These are phyloP conservation scores for Microplitis manilae DNA, from an alignment of 2,888 invertebrate species.

Conservation along the genomic window DNA sequence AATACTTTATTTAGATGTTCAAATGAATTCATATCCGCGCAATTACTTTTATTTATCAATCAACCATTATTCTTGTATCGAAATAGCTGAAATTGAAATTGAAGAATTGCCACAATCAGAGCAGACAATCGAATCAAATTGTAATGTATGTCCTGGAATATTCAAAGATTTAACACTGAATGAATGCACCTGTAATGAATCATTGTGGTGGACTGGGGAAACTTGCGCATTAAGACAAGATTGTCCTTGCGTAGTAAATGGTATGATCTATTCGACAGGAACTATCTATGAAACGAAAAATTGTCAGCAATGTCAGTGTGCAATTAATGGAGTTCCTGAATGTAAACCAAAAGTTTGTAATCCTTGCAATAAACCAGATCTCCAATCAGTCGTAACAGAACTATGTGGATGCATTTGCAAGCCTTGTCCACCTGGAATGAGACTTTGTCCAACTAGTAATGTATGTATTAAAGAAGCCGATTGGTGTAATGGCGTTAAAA, in stretches of 20 bases:
- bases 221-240: constrained; percentile 80
- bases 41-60: constrained; percentile 28
- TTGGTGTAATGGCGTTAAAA: constrained; percentile 87
- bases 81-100: neutral
- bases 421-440: constrained; percentile 79
- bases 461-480: constrained; percentile 80
- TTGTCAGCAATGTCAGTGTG: constrained; percentile 86
- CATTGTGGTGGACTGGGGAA: constrained; percentile 83
- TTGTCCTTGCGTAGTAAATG: constrained; percentile 85
- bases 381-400: constrained; percentile 76
- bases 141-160: constrained; percentile 76
- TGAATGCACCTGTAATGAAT: constrained; percentile 74
- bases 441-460: constrained; percentile 82
- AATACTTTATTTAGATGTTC: neutral
- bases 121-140: constrained; percentile 51
- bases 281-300: constrained; percentile 80
- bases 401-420: constrained; percentile 83
- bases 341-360: constrained; percentile 82
- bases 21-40: neutral
- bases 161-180: constrained; percentile 57
- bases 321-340: constrained; percentile 80
- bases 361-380: constrained; percentile 75
- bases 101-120: neutral
- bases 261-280: constrained; percentile 80
- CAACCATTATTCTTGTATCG: neutral